Base-by-base conservation (phyloP, 2,113 vertebrate species). In the Anoplopoma fimbria region DNA sequence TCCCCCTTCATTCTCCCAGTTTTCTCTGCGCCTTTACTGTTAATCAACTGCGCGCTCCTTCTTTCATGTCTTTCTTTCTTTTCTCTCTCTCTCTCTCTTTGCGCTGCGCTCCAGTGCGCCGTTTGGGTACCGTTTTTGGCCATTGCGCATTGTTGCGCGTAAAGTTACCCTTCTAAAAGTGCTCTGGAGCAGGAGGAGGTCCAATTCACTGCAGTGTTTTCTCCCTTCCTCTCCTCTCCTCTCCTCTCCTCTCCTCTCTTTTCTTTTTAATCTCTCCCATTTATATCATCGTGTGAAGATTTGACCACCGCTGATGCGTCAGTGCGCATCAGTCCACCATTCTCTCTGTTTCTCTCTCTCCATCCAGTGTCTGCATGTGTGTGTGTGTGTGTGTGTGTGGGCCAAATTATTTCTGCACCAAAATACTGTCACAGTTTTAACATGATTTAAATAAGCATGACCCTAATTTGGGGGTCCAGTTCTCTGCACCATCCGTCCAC, bases 101-200 rank as follows among this genome's bases (percentile, higher is more conserved):
- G 40, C 33, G 64, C 42, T 21, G 67, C 75, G 25, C 27, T 60
- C 36, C 8, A 57, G 2, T 64, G 25, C 27, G 17, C 36, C 1
- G 19, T 57, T 78, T 82, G 85, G 85, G 87, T 82, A 84, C 67
- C 0, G 38, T 17, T 33, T 57, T 21, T 45, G 53, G 71, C 42
- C 79, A 64, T 23, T 87, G 84, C 84, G 79, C 81, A 87, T 69
- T 83, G 76, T 49, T 82, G 82, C 75, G 82, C 77, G 58, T 76
- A 79, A 72, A 88, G 60, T 69, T 62, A 15, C 23, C 31, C 62
- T 15, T n/a, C 3, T 51, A 17, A 7, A 33, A 61, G 23, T 49
- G 65, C 38, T 57, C 31, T 31, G 73, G 38, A 69, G 31, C 15
- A 40, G 51, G 42, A 6, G 36, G 38, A 57, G 71, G 27, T 23